Percentiles rank a stretch among this genome's conserved stretches.
These are phyloP conservation scores for Lycocorax pyrrhopterus DNA, from an alignment of 2,113 vertebrate genomes.

Conservation along the genomic window DNA sequence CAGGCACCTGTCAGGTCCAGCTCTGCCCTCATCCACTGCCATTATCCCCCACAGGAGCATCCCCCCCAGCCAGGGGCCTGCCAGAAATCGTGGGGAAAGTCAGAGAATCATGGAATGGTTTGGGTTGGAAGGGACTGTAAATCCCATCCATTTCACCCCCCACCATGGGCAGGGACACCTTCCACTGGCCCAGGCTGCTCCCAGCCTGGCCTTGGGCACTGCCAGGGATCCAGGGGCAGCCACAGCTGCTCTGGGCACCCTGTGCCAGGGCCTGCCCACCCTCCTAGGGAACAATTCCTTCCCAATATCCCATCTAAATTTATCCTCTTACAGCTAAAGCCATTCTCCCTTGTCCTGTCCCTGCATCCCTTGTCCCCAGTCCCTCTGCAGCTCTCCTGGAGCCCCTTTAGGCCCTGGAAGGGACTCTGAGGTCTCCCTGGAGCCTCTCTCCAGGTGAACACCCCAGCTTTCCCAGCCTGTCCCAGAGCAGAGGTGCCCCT, in stretches of 20 bases:
- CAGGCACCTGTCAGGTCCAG: background rate
- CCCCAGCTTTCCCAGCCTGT: background rate
- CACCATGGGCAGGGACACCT: background rate
- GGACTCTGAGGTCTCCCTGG: background rate
- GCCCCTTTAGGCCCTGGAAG: fast-evolving
- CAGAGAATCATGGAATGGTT: background rate
- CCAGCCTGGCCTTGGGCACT: background rate
- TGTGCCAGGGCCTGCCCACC: background rate
- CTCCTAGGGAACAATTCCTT: background rate
- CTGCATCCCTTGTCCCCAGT: background rate
- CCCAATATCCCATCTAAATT: fast-evolving
- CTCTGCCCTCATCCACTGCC: fast-evolving
- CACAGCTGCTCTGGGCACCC: background rate
- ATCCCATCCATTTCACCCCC: fast-evolving
- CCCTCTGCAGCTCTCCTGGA: background rate
- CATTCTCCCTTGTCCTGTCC: background rate
- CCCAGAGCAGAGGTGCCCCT: background rate
- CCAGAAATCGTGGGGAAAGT: background rate
- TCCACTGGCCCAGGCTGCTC: background rate
- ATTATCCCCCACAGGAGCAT: fast-evolving
- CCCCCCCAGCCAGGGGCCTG: background rate
- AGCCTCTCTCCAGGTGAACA: background rate
- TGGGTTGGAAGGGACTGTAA: background rate
- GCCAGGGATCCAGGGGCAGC: background rate
- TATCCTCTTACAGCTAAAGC: fast-evolving